Percentiles rank a stretch among this genome's conserved stretches.
These are phyloP conservation scores for Drosophila subquinaria DNA, from an alignment of 2,888 invertebrate genomes.

Conservation along the genomic window DNA sequence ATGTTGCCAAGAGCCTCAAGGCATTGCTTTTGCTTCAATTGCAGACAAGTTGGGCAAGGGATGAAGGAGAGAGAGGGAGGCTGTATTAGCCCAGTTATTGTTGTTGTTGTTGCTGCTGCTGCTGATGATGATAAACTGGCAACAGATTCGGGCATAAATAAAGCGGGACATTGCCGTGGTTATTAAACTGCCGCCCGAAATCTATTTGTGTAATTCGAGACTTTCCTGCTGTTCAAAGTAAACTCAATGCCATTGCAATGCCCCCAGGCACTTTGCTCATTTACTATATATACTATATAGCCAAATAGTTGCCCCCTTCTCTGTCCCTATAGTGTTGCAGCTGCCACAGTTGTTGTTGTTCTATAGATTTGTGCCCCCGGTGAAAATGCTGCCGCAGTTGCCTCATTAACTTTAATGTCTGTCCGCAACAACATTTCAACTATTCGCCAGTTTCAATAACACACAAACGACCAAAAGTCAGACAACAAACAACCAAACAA, in stretches of 20 bases:
- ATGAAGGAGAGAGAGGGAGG: not conserved
- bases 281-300: slow-evolving; percentile 38
- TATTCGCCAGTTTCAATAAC: slow-evolving; percentile 29
- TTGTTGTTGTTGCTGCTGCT: slow-evolving; percentile 33
- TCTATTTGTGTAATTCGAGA: slow-evolving; percentile 58
- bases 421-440: slow-evolving; percentile 19
- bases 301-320: not conserved
- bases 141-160: slow-evolving; percentile 40
- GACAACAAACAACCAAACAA: slow-evolving; percentile 31
- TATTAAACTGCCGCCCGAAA: slow-evolving; percentile 57
- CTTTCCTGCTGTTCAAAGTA: slow-evolving; percentile 26
- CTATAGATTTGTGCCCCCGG: not conserved
- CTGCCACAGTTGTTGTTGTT: not conserved
- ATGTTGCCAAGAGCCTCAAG: slow-evolving; percentile 61
- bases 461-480: slow-evolving; percentile 23
- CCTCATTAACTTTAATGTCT: slow-evolving; percentile 60
- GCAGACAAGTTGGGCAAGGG: slow-evolving; percentile 32
- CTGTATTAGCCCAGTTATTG: slow-evolving; percentile 1
- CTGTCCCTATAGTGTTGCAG: slow-evolving; percentile 49
- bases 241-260: slow-evolving; percentile 41
- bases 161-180: slow-evolving; percentile 53
- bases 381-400: slow-evolving; percentile 27
- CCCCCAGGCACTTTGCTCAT: slow-evolving; percentile 36
- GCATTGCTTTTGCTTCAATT: slow-evolving; percentile 65
- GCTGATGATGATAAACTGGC: slow-evolving; percentile 55